phyloP scores from a whole-genome alignment of 2,797 vertebrate species.

The Syngnathus rostellatus region DNA sequence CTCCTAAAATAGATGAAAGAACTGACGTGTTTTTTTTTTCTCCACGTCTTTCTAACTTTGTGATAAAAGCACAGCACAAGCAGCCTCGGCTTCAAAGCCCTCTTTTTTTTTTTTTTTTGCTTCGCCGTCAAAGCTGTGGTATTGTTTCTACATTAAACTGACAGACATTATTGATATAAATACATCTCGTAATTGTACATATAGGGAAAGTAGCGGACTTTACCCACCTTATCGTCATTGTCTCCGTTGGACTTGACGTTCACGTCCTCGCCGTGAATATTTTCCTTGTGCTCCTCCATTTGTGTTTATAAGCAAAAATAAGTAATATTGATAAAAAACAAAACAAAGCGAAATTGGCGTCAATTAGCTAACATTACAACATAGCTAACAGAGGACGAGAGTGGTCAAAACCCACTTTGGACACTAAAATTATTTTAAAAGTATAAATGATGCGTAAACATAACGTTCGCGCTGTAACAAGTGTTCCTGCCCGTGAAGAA shows the following conservation, averaged over 20 bases:
- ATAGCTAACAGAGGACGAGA: not conserved
- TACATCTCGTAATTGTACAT: not conserved
- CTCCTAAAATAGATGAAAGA: too few relatives aligned
- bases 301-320: not conserved
- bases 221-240: slow-evolving; percentile 45
- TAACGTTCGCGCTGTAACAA: too few relatives aligned
- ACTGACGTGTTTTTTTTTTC: too few relatives aligned
- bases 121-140: not conserved
- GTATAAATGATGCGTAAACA: not conserved
- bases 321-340: not conserved
- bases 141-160: not conserved
- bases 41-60: too few relatives aligned
- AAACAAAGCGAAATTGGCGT: not conserved
- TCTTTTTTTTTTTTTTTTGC: too few relatives aligned
- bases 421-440: not conserved
- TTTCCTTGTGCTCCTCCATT: slow-evolving; percentile 71
- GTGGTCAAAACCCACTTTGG: not conserved
- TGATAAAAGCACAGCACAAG: too few relatives aligned
- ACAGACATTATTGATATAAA: not conserved
- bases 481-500: not conserved
- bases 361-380: slow-evolving; percentile 17
- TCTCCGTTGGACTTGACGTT: slow-evolving; percentile 37
- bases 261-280: slow-evolving; percentile 44
- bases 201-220: not conserved
- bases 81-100: too few relatives aligned